Base-by-base conservation (phyloP, 2,888 invertebrate genomes). In the Morpho helenor region DNA sequence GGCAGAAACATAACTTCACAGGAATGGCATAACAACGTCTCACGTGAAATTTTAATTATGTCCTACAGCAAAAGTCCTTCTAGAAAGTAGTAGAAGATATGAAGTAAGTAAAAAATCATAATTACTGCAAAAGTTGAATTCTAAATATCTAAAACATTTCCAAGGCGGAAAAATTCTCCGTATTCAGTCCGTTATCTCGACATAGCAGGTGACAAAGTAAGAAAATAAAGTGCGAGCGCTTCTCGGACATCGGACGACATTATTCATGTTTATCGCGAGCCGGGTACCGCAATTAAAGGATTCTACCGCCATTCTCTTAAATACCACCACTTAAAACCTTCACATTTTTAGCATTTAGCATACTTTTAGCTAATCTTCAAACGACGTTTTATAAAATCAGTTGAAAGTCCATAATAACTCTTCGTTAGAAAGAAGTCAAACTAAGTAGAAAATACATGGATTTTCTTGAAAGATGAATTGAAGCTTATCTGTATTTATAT, bases 181-280 rank as follows among this genome's bases (percentile, higher is more conserved):
- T 59, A 56, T 56, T 49, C 59, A 53, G 42, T 42, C 61, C 73
- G 76, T 80, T 87, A 87, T 88, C 87, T 80, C 69, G 47, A 61
- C 64, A 69, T 73, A 77, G 73, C 87, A 88, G 87, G 87, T 87
- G 82, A 85, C 81, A 82, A 78, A 80, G 76, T 79, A 80, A 82
- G 79, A 80, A 82, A 84, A 84, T 82, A 82, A 82, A 54, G 23
- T 86, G 82, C 84, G 76, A 64, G 64, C 57, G 71, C 73, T 72
- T 78, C 82, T 82, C 76, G 85, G 85, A 82, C 87, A 82, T 77
- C 72, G 77, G 73, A 67, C 74, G 78, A 82, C 87, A 87, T 88
- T 82, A 87, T 83, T 89, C 88, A 87, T 83, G 87, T 87, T 89
- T 88, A 89, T 89, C 88, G 77, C 69, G 64, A 68, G 63, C 73